Base-by-base conservation (phyloP, 2,888 invertebrate genomes). In the Buathra laborator region DNA sequence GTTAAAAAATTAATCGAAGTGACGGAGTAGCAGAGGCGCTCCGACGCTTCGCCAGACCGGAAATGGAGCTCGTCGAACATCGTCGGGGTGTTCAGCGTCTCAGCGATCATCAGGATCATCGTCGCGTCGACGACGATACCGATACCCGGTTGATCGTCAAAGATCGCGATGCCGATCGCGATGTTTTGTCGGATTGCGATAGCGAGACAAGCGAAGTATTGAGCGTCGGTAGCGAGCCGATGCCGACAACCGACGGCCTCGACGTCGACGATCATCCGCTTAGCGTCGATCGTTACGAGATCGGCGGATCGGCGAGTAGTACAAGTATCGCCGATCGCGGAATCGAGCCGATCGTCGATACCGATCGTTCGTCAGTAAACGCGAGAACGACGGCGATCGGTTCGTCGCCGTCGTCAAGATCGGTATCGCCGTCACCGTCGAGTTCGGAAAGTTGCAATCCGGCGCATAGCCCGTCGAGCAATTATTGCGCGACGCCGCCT, bases 181-280 rank as follows among this genome's bases (percentile, higher is more conserved):
- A 92, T 53, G 90, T 59, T 29, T 64, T 82, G 76, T 88, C 92
- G 87, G 94, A 93, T 85, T 92, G 92, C 88, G 94, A 93, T 79
- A 93, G 93, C 87, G 94, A 94, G 81, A 97, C 97, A 89, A 97
- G 97, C 90, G 97, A 97, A 62, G 97, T 97, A 3, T 92, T 97
- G 46, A 97, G 97, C 88, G 97, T 97, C 86, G 97, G 97, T 6
- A 97, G 97, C 91, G 97, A 97, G 89, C 96, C 95, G 9, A 91
- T 92, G 83, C 94, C 93, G 64, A 89, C 90, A 24, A 87, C 87
- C 66, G 86, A 88, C 72, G 84, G 72, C 48, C 74, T 83, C n/a
- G 81, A 67, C 7, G 77, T 82, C 3, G 89, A 90, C 56, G 88
- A 88, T 3, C 88, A 86, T 74, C 83, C 86, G 4, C 75, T 85